A percentile compares a stretch with the other conserved stretches of the same genome.
These are phyloP conservation scores for Pangasius larnaudii DNA, from an alignment of 2,797 vertebrate genomes.

Conservation along the genomic window DNA sequence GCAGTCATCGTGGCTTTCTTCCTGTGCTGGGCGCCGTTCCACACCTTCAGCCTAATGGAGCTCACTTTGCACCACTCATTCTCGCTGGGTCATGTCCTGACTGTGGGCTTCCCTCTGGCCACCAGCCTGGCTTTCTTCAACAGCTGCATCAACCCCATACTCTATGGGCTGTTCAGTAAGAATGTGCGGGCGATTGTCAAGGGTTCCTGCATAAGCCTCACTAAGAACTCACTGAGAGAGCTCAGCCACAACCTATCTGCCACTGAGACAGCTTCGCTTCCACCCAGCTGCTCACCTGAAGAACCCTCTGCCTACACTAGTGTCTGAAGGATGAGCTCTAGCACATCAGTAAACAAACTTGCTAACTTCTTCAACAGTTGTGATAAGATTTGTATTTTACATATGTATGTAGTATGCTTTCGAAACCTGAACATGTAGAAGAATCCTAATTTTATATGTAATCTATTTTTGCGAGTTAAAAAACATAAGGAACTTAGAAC, in stretches of 20 bases:
- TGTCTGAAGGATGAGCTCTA: conserved; percentile 60
- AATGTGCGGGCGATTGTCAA: conserved; percentile 83
- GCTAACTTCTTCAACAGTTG: conserved; percentile 17
- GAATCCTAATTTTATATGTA: neutral
- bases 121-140: conserved; percentile 93
- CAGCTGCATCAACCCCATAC: conserved; percentile 93
- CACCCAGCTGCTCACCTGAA: conserved; percentile 56
- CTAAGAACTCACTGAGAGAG: conserved; percentile 88
- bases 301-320: conserved; percentile 63
- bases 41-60: conserved; percentile 91
- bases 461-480: conserved; percentile 7
- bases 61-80: conserved; percentile 79
- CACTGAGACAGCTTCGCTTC: conserved; percentile 76
- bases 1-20: conserved; percentile 90
- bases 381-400: neutral
- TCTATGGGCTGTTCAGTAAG: conserved; percentile 90
- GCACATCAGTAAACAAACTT: neutral
- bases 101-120: conserved; percentile 86
- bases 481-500: neutral
- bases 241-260: conserved; percentile 85
- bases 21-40: conserved; percentile 92
- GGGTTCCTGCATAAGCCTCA: conserved; percentile 81
- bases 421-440: neutral
- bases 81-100: conserved; percentile 74
- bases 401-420: neutral